These are phyloP conservation scores for Scrobipalpa costella DNA, from an alignment of 2,888 invertebrate species.

Conservation along the genomic window DNA sequence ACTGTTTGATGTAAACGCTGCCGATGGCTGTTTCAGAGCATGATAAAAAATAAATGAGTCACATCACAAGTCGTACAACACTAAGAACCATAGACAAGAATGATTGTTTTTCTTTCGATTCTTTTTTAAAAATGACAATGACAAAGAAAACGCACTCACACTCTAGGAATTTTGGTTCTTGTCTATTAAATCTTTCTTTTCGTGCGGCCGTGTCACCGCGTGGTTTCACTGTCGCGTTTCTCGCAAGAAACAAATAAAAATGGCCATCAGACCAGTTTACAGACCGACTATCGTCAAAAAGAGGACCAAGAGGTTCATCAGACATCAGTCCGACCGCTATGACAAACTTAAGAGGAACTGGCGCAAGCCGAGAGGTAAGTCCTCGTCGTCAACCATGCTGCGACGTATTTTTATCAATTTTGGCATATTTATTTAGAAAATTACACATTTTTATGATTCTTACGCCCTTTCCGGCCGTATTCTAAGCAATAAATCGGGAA, in stretches of 20 bases:
- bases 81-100: conserved; percentile 39
- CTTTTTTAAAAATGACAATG: not conserved
- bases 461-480: not conserved
- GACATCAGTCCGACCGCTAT: conserved; percentile 99
- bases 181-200: conserved; percentile 77
- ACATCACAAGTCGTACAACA: not conserved
- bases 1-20: too few relatives aligned
- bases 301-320: conserved; percentile 98
- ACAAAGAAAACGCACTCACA: conserved; percentile 52
- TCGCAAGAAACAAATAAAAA: conserved; percentile 78
- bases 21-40: too few relatives aligned
- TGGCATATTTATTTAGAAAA: not conserved
- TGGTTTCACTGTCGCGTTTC: conserved; percentile 74
- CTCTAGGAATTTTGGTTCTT: conserved; percentile 64
- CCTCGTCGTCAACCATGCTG: conserved; percentile 10
- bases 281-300: conserved; percentile 97
- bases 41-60: too few relatives aligned
- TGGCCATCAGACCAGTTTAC: conserved; percentile 95
- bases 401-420: conserved; percentile 1
- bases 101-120: conserved; percentile 21
- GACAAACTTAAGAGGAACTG: conserved; percentile 97
- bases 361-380: conserved; percentile 97
- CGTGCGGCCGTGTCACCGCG: conserved; percentile 80
- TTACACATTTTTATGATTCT: not conserved
- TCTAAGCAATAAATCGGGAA: not conserved